phyloP scores from a whole-genome alignment of 2,113 vertebrate genomes.

The Larimichthys polyactis region DNA sequence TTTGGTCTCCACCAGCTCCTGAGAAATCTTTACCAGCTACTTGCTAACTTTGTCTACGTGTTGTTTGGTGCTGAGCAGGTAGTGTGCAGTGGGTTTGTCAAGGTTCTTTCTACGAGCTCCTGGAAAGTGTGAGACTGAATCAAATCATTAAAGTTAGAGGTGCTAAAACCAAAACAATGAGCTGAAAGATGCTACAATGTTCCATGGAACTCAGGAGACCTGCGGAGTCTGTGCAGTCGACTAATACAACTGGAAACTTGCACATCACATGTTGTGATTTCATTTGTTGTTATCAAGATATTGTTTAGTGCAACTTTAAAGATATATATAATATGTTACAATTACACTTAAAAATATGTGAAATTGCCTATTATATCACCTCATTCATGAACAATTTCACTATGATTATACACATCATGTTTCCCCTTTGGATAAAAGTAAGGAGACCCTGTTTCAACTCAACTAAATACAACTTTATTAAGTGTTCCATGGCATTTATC shows the following conservation, averaged over 20 bases:
- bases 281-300: background rate
- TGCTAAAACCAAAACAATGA: background rate
- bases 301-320: background rate
- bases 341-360: no score
- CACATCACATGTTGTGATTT: background rate
- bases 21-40: background rate
- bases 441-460: no score
- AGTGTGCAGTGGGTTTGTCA: background rate
- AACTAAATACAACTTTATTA: no score
- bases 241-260: background rate
- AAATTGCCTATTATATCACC: no score
- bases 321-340: no score
- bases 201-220: no score
- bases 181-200: background rate
- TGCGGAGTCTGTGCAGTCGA: background rate
- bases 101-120: no score
- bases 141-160: background rate
- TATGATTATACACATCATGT: no score
- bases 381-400: no score
- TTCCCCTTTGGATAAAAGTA: no score
- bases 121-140: background rate
- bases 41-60: background rate
- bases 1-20: background rate
- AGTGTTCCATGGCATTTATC: no score
- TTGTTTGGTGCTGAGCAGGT: background rate